phyloP scores from a whole-genome alignment of 2,113 vertebrate genomes.

The Myiagra hebetior region DNA sequence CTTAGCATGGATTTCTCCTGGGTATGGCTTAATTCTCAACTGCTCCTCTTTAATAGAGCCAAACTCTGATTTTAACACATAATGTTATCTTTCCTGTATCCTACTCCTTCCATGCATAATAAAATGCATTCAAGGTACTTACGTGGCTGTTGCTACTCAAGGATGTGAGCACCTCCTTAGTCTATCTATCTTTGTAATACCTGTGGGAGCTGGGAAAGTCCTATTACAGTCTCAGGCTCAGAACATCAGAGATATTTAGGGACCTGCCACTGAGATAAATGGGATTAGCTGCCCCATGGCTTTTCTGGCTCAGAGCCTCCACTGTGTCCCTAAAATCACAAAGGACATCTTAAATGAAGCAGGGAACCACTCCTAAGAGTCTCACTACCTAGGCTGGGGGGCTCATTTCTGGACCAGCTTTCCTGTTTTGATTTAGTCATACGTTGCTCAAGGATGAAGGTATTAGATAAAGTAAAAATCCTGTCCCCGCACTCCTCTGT shows the following conservation, averaged over 20 bases:
- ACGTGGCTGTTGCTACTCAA: background rate
- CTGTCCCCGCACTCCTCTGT: background rate
- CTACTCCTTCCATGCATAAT: background rate
- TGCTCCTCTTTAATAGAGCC: background rate
- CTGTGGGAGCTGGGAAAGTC: conserved; percentile 6
- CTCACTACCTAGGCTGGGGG: background rate
- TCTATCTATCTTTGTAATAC: conserved; percentile 14
- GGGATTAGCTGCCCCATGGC: conserved; percentile 15
- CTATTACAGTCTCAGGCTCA: background rate
- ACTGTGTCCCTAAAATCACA: conserved; percentile 18
- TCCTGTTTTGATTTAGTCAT: background rate
- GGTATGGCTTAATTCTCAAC: background rate
- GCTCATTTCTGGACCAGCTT: background rate
- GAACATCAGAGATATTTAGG: conserved; percentile 42
- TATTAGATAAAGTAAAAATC: background rate
- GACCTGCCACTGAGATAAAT: conserved; percentile 53
- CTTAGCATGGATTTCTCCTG: background rate
- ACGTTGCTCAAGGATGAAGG: background rate
- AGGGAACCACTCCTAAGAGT: background rate
- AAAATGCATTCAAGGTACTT: background rate
- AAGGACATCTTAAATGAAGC: conserved; percentile 36
- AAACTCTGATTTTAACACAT: background rate
- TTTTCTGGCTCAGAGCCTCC: conserved; percentile 20
- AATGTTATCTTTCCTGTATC: background rate
- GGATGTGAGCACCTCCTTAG: background rate